Conservation (phyloP, 2,113 vertebrate genomes). For the Acanthochromis polyacanthus region DNA sequence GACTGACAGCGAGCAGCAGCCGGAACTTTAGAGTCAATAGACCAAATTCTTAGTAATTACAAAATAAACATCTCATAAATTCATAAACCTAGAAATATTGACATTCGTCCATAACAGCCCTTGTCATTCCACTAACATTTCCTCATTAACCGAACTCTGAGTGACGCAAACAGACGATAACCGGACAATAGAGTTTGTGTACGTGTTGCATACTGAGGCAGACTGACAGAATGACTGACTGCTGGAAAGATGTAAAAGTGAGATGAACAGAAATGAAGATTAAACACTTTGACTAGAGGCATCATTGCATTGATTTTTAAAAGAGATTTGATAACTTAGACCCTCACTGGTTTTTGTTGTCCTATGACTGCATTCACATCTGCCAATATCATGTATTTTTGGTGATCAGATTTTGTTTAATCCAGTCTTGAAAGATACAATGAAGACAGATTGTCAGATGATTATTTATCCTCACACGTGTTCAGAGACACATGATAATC, state of each 20-base stretch:
- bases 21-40: not conserved
- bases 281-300: not conserved
- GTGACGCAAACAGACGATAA: constrained; percentile 3
- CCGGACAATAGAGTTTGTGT: not conserved
- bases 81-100: not conserved
- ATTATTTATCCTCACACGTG: not conserved
- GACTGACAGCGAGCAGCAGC: not conserved
- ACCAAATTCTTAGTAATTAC: too few relatives aligned
- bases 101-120: constrained; percentile 4
- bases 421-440: not conserved
- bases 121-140: constrained; percentile 52
- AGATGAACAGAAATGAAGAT: not conserved
- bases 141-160: constrained; percentile 32
- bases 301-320: not conserved
- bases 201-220: not conserved
- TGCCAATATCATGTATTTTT: not conserved
- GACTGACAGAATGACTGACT: not conserved
- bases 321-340: not conserved
- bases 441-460: not conserved
- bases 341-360: not conserved
- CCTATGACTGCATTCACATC: not conserved
- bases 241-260: not conserved
- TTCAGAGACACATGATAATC: constrained; percentile 3
- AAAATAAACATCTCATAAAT: not conserved
- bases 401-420: constrained; percentile 4